Conservation (phyloP, 1,140 invertebrate genomes). For the Gryllus bimaculatus region DNA sequence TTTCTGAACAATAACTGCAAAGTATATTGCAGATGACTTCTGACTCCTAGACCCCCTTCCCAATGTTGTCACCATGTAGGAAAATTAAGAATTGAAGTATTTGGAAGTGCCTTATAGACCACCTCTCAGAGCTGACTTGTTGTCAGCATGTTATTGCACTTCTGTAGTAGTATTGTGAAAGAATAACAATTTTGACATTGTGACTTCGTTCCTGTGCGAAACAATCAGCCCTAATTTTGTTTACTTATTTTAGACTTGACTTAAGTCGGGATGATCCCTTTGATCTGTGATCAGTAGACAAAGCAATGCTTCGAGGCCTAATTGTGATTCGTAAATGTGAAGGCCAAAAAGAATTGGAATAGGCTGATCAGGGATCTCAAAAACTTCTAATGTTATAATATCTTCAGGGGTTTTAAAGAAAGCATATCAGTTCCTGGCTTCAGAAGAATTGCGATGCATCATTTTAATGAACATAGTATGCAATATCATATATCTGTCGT, state of each 20-base stretch:
- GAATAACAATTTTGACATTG: not conserved
- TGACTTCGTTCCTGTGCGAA: not conserved
- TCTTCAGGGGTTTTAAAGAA: not conserved
- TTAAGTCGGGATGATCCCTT: not conserved
- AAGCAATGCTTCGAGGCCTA: not conserved
- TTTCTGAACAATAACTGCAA: conserved; percentile 10
- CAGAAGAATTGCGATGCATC: not conserved
- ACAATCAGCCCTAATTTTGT: not conserved
- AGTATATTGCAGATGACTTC: conserved; percentile 10
- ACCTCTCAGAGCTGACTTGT: not conserved
- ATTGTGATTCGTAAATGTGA: not conserved
- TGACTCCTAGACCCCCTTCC: conserved; percentile 20
- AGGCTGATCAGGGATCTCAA: too few relatives aligned
- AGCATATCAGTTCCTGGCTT: not conserved
- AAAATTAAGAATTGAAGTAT: conserved; percentile 12
- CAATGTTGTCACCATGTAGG: conserved; percentile 19
- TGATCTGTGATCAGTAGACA: not conserved
- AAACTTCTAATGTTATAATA: not conserved
- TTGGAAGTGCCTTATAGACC: conserved; percentile 9
- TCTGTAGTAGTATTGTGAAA: not conserved
- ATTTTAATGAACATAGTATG: not conserved
- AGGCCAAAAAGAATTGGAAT: too few relatives aligned
- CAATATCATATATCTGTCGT: not conserved
- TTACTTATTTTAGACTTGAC: not conserved
- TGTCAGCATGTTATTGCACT: not conserved